Percentiles rank a stretch among this genome's conserved stretches.
Conservation (phyloP, 2,888 invertebrate species). For the Macroteleia sp. region DNA sequence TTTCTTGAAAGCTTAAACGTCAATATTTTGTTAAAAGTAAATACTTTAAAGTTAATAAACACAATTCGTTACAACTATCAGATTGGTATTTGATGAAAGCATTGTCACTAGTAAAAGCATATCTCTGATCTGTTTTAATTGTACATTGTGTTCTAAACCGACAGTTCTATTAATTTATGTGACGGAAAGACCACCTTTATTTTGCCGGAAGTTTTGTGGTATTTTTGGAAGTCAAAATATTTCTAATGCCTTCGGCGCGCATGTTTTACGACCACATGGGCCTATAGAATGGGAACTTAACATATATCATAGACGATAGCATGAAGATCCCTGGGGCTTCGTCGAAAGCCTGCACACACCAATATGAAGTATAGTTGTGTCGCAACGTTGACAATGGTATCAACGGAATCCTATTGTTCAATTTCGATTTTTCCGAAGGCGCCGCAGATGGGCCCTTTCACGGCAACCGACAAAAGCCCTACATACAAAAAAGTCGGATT, state of each 20-base stretch:
- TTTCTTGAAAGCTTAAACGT: too few species aligned
- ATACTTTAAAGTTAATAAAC: slow-evolving; percentile 6
- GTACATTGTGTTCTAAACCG: background rate
- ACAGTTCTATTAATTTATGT: slow-evolving; percentile 39
- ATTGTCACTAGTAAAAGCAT: background rate
- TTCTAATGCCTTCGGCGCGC: slow-evolving; percentile 40
- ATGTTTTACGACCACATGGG: slow-evolving; percentile 52
- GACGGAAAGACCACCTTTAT: slow-evolving; percentile 25
- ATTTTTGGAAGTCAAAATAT: slow-evolving; percentile 57
- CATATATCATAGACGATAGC: slow-evolving; percentile 49
- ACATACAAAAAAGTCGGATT: slow-evolving; percentile 38
- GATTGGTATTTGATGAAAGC: slow-evolving; percentile 1
- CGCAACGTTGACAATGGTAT: slow-evolving; percentile 59
- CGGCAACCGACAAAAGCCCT: slow-evolving; percentile 57
- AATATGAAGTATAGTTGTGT: slow-evolving; percentile 57
- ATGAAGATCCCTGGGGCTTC: slow-evolving; percentile 56
- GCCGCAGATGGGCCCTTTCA: slow-evolving; percentile 64
- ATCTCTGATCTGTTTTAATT: slow-evolving; percentile 35
- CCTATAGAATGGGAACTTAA: slow-evolving; percentile 37
- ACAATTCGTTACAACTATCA: slow-evolving; percentile 18
- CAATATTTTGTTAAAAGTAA: too few species aligned
- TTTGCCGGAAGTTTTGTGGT: slow-evolving; percentile 61
- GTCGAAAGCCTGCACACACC: slow-evolving; percentile 54
- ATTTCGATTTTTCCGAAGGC: slow-evolving; percentile 54
- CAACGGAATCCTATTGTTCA: slow-evolving; percentile 61